Percentiles rank a stretch among this genome's conserved stretches.
Evolutionary conservation across 2,888 invertebrate genomes (phyloP).

Genomic region (Trissoscelio sp.): DNA sequence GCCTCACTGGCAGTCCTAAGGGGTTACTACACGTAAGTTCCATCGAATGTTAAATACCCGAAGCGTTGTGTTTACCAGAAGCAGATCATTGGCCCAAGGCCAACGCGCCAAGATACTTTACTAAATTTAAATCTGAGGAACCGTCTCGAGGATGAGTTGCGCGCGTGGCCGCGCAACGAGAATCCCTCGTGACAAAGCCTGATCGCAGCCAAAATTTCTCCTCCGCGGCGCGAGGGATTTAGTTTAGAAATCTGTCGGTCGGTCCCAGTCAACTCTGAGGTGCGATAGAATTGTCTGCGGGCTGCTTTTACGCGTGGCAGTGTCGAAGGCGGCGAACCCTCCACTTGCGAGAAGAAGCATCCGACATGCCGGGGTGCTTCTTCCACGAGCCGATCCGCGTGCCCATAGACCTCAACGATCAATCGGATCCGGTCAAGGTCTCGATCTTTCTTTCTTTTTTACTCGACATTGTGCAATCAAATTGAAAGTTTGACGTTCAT

Average conservation of each 20-base stretch:
- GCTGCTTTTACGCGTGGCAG: conserved; percentile 5
- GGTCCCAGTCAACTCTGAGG: conserved; percentile 68
- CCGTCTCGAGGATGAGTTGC: conserved; percentile 72
- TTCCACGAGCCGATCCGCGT: conserved; percentile 89
- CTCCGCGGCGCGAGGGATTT: conserved; percentile 46
- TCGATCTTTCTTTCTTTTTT: conserved; percentile 18
- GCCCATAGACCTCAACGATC: conserved; percentile 90
- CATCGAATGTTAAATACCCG: conserved; percentile 8
- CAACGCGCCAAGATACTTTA: conserved; percentile 68
- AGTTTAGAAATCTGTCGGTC: conserved; percentile 59
- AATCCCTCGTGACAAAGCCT: conserved; percentile 70
- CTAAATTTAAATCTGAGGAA: conserved; percentile 71
- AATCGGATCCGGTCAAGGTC: conserved; percentile 92
- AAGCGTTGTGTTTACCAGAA: conserved; percentile 59
- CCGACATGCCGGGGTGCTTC: conserved; percentile 85
- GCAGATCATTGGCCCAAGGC: conserved; percentile 56
- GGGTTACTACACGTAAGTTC: conserved; percentile 8
- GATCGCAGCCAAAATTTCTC: conserved; percentile 63
- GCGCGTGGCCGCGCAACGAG: conserved; percentile 70
- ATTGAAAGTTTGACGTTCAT: neutral
- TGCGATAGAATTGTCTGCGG: conserved; percentile 56
- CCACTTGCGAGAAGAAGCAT: conserved; percentile 61
- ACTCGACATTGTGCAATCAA: conserved; percentile 11
- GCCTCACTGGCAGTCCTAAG: conserved; percentile 14
- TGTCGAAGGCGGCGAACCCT: conserved; percentile 11